Evolutionary conservation across 2,113 vertebrate species (phyloP), one percentile per base, ranked within the genome.

Genomic region (Calonectris borealis): DNA sequence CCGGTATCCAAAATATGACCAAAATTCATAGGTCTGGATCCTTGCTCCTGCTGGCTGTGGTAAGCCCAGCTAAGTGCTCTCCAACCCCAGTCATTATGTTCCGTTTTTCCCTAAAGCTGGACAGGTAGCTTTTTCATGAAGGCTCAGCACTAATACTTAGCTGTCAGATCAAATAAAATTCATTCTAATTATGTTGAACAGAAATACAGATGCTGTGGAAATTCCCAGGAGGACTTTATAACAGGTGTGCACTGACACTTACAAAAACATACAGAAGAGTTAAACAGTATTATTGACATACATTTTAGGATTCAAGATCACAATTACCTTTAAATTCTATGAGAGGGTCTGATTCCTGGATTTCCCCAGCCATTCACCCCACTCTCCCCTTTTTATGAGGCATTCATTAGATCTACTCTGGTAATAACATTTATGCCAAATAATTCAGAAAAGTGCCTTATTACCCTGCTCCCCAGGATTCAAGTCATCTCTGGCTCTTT

Each of bases 121-220:
- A 79, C 65, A 79, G 70, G 95, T 91, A 91, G 16, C 12, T 83
- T 83, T 86, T 88, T 86, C 29, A 68, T 66, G 80, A 86, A 68
- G 22, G 54, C 20, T 88, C 73, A 87, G n/a, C 51, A 27, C 51
- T 93, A 78, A 87, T 62, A 75, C 55, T 84, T 64, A 91, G 69
- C 73, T 94, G 89, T 87, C 93, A 87, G 73, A 93, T 93, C 83
- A 94, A 85, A 96, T 96, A 75, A 87, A 91, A 84, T 66, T 94
- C 36, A 66, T 91, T 94, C 24, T 69, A 87, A 95, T 95, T 91
- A 87, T 79, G 38, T 36, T 76, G 52, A 93, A 86, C 73, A 94
- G 83, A 91, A 95, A 91, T 92, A 83, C 77, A 94, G 89, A 94
- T 94, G 73, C 73, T 89, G 24, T 75, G 57, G 72, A 91, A 78